Base-by-base conservation (phyloP, 1,140 invertebrate species). In the Panulirus ornatus region DNA sequence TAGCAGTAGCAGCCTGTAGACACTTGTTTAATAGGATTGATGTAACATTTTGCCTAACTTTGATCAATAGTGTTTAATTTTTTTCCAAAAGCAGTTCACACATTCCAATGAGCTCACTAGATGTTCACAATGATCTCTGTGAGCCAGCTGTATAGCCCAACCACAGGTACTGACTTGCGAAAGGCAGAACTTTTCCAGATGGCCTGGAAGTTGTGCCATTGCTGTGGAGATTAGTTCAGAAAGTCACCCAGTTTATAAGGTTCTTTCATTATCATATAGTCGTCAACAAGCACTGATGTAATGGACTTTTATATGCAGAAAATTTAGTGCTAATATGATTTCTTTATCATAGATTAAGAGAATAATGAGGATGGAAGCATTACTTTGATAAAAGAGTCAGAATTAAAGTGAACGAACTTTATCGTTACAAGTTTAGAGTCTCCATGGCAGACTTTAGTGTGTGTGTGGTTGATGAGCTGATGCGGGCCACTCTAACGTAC, bases 71-170 rank as follows among this genome's bases (percentile, higher is more conserved):
- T 66, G n/a, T 66, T 47, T 14, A 47, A 11, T 47, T 47, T 5
- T 47, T 30, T 40, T 78, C 40, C n/a, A n/a, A n/a, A 78, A 27
- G 42, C 75, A 78, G 5, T 47, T 27, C 36, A 47, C 16, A 78
- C 75, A 78, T 78, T 78, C 75, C 75, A 78, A 40, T 78, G 75
- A 78, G 40, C 22, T 78, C 75, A 44, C n/a, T 42, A 47, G 27
- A 27, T n/a, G 22, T n/a, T 78, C 75, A 78, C 44, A n/a, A 16
- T 78, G 75, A 78, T 78, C 75, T 78, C 75, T 78, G 75, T 42
- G 44, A 11, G 40, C 58, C 58, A 66, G 58, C n/a, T 66, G 27
- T 66, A 66, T 2, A 66, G 58, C 58, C 58, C 3, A 66, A 27
- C 6, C 58, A 30, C n/a, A 66, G n/a, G 58, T 6, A 8, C 11